Evolutionary conservation across 2,797 vertebrate genomes (phyloP).

Genomic region (Peromyscus eremicus): DNA sequence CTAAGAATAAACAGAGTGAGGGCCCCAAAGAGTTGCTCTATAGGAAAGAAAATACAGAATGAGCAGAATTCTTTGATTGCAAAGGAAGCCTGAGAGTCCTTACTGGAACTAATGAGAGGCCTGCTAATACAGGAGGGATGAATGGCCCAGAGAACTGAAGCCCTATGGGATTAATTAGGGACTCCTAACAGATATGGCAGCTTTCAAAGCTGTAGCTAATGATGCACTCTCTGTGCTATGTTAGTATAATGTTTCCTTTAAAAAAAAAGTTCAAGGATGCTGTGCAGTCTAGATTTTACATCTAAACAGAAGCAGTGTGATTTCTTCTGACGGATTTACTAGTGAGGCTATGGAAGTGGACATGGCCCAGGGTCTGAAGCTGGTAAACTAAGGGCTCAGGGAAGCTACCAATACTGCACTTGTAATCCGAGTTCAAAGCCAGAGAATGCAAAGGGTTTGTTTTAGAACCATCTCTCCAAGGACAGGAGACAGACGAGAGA

Average conservation of each 20-base stretch:
- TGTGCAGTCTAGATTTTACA: not conserved
- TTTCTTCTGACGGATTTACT: constrained; percentile 23
- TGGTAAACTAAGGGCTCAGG: not conserved
- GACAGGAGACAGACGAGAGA: not conserved
- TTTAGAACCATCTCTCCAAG: not conserved
- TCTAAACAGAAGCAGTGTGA: constrained; percentile 5
- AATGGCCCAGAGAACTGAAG: constrained; percentile 51
- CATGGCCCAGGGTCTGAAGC: not conserved
- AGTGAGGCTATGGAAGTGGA: not conserved
- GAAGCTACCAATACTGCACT: not conserved
- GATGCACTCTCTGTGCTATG: constrained; percentile 21
- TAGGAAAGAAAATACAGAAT: not conserved
- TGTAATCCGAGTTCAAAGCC: not conserved
- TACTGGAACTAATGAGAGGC: constrained; percentile 30
- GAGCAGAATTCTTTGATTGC: constrained; percentile 26
- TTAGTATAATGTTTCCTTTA: constrained; percentile 51
- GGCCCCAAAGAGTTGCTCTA: constrained; percentile 16
- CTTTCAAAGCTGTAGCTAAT: constrained; percentile 71
- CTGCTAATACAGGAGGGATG: constrained; percentile 59
- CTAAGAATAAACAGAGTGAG: constrained; percentile 12
- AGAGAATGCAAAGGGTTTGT: not conserved
- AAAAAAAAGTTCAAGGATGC: not conserved
- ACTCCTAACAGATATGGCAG: constrained; percentile 12
- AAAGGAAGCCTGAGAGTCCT: not conserved
- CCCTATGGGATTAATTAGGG: constrained; percentile 75